A percentile compares a stretch with the other conserved stretches of the same genome.
These are phyloP conservation scores for Halcyon smyrnensis DNA, from an alignment of 2,797 vertebrate genomes.

Conservation along the genomic window DNA sequence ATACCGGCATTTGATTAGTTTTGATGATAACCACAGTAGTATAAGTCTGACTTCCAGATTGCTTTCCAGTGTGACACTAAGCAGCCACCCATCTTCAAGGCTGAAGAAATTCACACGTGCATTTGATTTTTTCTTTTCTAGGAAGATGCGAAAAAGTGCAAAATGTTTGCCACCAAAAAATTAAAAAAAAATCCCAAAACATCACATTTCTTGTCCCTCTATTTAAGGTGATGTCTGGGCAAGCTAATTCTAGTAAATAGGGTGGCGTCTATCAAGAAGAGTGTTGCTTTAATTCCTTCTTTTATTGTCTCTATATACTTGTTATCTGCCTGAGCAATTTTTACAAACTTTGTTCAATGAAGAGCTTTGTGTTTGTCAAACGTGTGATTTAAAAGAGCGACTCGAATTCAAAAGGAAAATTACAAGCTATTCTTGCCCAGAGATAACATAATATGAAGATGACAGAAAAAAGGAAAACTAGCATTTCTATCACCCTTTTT, in stretches of 20 bases:
- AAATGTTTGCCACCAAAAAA: neutral
- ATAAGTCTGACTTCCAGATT: slow-evolving; percentile 49
- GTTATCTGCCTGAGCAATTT: slow-evolving; percentile 24
- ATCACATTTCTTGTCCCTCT: neutral
- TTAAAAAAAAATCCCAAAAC: neutral
- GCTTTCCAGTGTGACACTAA: slow-evolving; percentile 40
- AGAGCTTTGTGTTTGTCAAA: neutral
- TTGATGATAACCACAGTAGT: slow-evolving; percentile 72
- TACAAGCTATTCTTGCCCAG: neutral
- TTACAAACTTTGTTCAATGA: neutral
- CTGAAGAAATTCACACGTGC: slow-evolving; percentile 56
- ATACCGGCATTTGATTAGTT: slow-evolving; percentile 18
- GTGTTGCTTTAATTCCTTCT: neutral
- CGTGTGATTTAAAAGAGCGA: neutral
- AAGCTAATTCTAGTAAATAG: neutral
- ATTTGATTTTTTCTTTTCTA: slow-evolving; percentile 29
- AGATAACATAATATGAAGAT: slow-evolving; percentile 60
- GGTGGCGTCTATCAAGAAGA: neutral
- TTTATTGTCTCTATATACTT: neutral
- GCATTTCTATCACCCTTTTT: slow-evolving; percentile 24
- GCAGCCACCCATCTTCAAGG: slow-evolving; percentile 59
- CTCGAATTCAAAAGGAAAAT: neutral
- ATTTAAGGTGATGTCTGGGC: neutral
- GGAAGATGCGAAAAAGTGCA: neutral
- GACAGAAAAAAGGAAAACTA: slow-evolving; percentile 31